Evolutionary conservation across 2,888 invertebrate species (phyloP).

Genomic region (Esperia sulphurella): DNA sequence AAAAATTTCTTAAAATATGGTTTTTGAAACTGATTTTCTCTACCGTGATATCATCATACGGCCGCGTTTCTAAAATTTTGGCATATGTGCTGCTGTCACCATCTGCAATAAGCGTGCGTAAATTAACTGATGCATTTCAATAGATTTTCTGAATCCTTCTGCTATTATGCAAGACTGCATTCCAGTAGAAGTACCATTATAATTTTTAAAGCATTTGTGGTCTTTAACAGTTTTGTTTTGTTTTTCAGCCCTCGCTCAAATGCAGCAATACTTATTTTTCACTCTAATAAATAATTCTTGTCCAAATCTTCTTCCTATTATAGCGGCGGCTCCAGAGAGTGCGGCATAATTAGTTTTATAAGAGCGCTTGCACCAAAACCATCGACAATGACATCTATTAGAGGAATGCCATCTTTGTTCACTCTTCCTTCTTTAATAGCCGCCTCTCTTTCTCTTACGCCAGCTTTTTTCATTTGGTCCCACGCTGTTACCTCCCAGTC

Average conservation of each 20-base stretch:
- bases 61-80: conserved; percentile 7
- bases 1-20: conserved; percentile 7
- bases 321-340: conserved; percentile 2
- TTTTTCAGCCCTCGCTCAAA: not conserved
- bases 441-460: conserved; percentile 1
- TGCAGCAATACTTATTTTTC: conserved; percentile 3
- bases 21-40: conserved; percentile 18
- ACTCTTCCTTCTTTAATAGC: conserved; percentile 1
- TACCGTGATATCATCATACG: conserved; percentile 4
- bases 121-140: conserved; percentile 9
- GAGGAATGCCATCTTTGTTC: conserved; percentile 7
- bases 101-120: conserved; percentile 7
- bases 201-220: conserved; percentile 36
- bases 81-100: conserved; percentile 8
- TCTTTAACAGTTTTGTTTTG: not conserved
- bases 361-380: not conserved
- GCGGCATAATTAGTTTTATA: not conserved
- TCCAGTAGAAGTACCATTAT: conserved; percentile 26
- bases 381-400: conserved; percentile 5
- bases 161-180: conserved; percentile 37
- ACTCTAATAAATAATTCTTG: not conserved
- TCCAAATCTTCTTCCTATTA: not conserved
- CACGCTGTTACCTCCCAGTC: no score
- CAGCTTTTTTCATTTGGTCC: not conserved
- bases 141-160: conserved; percentile 31